A percentile compares a stretch with the other conserved stretches of the same genome.
Evolutionary conservation across 2,113 vertebrate genomes (phyloP).

Genomic region (Genyomyrus donnyi): DNA sequence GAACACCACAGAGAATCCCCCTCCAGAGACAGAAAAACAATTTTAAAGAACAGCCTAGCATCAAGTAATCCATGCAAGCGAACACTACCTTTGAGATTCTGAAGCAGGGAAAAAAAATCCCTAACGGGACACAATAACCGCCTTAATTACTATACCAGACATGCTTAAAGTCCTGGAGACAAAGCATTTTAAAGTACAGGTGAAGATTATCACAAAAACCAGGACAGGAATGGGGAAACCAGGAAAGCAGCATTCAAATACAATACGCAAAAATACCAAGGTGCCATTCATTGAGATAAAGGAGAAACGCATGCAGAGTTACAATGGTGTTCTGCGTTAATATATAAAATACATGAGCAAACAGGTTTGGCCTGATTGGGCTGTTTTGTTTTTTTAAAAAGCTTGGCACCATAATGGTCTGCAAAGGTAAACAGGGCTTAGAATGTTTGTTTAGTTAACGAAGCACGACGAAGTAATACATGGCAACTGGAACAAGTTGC

Average conservation of each 20-base stretch:
- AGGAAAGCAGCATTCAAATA: neutral
- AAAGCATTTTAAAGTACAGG: neutral
- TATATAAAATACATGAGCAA: neutral
- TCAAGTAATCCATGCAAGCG: neutral
- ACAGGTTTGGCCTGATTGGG: neutral
- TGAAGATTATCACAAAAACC: neutral
- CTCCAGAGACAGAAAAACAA: conserved; percentile 45
- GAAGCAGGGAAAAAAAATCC: neutral
- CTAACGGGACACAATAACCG: neutral
- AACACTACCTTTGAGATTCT: neutral
- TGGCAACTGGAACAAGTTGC: neutral
- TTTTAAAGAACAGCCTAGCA: neutral
- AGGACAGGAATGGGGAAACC: neutral
- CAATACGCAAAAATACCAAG: neutral
- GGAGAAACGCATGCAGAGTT: neutral
- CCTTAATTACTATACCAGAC: neutral
- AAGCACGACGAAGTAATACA: neutral
- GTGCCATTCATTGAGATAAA: neutral
- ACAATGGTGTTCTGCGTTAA: neutral
- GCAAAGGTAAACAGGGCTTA: neutral
- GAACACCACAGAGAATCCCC: conserved; percentile 94
- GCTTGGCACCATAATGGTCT: neutral
- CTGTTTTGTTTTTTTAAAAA: neutral
- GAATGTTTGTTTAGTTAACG: neutral
- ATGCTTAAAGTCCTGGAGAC: neutral